These are phyloP conservation scores for Rhinichthys osculus DNA, from an alignment of 2,797 vertebrate genomes.

Conservation along the genomic window DNA sequence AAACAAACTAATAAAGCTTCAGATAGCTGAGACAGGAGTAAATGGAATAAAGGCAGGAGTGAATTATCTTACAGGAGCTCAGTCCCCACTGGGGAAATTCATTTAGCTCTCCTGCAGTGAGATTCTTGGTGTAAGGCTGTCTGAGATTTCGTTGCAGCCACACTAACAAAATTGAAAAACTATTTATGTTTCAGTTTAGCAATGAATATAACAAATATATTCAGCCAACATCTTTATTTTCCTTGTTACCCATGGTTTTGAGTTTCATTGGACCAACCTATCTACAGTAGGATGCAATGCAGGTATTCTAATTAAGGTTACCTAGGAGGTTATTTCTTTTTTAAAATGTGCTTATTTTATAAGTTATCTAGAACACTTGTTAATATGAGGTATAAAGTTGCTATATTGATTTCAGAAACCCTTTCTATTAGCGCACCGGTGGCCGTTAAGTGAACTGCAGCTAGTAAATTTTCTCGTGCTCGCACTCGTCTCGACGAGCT, in stretches of 20 bases:
- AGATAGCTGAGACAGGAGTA: conserved; percentile 23
- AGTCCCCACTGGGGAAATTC: conserved; percentile 40
- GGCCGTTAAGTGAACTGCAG: too few species aligned
- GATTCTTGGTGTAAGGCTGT: conserved; percentile 18
- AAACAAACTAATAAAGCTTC: conserved; percentile 49
- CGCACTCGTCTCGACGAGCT: too few species aligned
- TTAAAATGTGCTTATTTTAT: too few species aligned
- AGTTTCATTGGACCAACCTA: conserved; percentile 9
- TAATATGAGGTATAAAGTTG: too few species aligned
- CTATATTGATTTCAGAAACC: too few species aligned
- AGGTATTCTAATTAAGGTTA: not conserved
- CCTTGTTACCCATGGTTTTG: not conserved
- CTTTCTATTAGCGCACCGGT: too few species aligned
- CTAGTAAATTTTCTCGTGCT: too few species aligned
- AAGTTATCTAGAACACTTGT: too few species aligned
- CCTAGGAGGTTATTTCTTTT: not conserved
- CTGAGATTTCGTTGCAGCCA: conserved; percentile 30
- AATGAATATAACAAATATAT: conserved; percentile 27
- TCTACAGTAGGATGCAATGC: not conserved
- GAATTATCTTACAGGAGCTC: conserved; percentile 44
- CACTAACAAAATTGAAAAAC: conserved; percentile 30
- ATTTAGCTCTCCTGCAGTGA: conserved; percentile 47
- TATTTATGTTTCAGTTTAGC: conserved; percentile 40
- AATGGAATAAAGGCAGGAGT: conserved; percentile 40
- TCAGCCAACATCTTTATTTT: conserved; percentile 8